Base-by-base conservation (phyloP, 2,797 vertebrate species). In the Dipus sagitta region DNA sequence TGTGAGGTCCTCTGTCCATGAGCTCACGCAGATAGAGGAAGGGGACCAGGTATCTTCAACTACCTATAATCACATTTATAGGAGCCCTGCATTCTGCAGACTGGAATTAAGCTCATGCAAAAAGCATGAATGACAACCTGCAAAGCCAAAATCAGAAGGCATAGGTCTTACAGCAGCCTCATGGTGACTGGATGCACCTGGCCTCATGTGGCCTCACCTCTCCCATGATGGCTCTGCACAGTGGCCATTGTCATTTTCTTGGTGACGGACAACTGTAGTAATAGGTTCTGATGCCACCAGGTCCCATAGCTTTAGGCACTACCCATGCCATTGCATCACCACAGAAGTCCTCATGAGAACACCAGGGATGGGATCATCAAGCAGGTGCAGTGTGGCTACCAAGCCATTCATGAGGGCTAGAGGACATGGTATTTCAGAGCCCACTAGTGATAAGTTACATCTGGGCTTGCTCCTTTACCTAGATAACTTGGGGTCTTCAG, bases 281-380 rank as follows among this genome's bases (percentile, higher is more conserved):
- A 10, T 7, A 12, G 24, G 52, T 28, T 64, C 1, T 24, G 20
- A 2, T 2, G 11, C 1, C 1, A 0, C 42, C 21, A 2, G 24
- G 47, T 12, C 34, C 12, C 6, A 1, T 2, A 10, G 21, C 26
- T 34, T 77, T 2, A 0, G n/a, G 65, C 0, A 2, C 38, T 21
- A 1, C 72, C 6, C 0, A 54, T 79, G 30, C 5, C 42, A 47
- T 20, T 5, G 30, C 26, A 34, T 26, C 20, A 21, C 58, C 64
- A 4, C 1, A 0, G 23, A 52, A 47, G 65, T 7, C 28, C 2
- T 42, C 0, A 0, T 3, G 15, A 80, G 28, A 30, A 38, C 6
- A 0, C 9, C 6, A 52, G 8, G 17, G 0, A 0, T 3, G 9
- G 26, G 11, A 17, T 0, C 3, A 26, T 13, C 1, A 1, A 4